Base-by-base conservation (phyloP, 2,797 vertebrate genomes). In the Capromys pilorides region DNA sequence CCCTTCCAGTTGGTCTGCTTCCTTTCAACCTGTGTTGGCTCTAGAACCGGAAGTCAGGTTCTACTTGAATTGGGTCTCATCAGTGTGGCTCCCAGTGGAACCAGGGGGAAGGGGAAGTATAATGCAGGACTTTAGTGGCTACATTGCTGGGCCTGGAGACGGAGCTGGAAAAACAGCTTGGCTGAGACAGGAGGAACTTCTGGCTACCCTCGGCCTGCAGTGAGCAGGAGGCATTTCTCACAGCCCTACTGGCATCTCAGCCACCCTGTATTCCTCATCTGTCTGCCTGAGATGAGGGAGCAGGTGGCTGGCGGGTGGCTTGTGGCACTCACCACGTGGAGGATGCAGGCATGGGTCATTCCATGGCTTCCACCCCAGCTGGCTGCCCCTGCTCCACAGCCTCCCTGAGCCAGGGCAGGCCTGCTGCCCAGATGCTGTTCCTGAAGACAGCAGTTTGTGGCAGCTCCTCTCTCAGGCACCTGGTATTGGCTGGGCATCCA, bases 181-280 rank as follows among this genome's bases (percentile, higher is more conserved):
- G 61, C 9, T 3, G 24, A 39, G 41, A 21, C 3, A 1, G 41
- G 39, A 75, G 41, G 36, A 22, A 24, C 36, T 84, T 81, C 45
- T 16, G 0, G 64, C 51, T 78, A n/a, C 41, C 39, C 80, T 71
- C 33, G 24, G 97, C 82, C 96, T 61, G 86, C 94, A 54, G 90
- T 92, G 51, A 90, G 61, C 75, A 57, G 6, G 59, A 45, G 78
- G 79, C 49, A 24, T 95, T 96, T 96, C 83, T 96, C 86, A 93
- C 77, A 54, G 51, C 6, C 62, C 92, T 93, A 75, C 36, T 93
- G 78, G 92, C 61, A 95, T 95, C 85, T 90, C 69, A 90, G 61
- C 36, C 75, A 1, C 39, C 22, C 22, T 26, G 71, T 22, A 28
- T 28, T 45, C 22, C 13, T 24, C 26, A 41, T 26, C 87, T 41